Evolutionary conservation across 2,888 invertebrate species (phyloP).

Genomic region (Euplagia quadripunctaria): DNA sequence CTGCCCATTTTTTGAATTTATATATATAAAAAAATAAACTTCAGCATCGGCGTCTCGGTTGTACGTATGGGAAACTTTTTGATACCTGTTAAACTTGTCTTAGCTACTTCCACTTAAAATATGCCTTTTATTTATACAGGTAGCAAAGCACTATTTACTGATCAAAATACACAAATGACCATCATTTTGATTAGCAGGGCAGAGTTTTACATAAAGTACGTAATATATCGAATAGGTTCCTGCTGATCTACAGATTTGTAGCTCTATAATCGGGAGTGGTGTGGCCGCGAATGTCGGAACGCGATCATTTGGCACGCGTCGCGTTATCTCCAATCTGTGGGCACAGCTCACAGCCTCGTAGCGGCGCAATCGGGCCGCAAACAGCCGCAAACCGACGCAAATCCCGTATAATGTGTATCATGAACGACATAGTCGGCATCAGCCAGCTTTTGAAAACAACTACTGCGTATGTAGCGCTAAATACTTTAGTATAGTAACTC

Average conservation of each 20-base stretch:
- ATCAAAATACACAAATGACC: no score
- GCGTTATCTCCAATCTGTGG: slow-evolving; percentile 66
- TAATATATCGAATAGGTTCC: background rate
- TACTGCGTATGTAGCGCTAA: slow-evolving; percentile 19
- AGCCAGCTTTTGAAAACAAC: slow-evolving; percentile 40
- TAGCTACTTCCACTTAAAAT: no score
- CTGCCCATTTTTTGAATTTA: no score
- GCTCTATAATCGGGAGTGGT: slow-evolving; percentile 43
- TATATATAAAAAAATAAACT: no score
- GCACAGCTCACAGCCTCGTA: slow-evolving; percentile 34
- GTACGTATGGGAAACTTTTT: no score
- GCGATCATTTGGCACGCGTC: slow-evolving; percentile 72
- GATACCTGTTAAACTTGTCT: no score
- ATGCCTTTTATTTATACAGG: no score
- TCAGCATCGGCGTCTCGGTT: no score
- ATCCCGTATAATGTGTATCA: slow-evolving; percentile 61
- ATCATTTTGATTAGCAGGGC: background rate
- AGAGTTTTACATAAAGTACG: background rate
- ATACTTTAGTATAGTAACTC: background rate
- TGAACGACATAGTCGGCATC: slow-evolving; percentile 26
- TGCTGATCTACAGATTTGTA: slow-evolving; percentile 28
- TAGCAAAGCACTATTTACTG: no score
- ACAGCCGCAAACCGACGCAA: slow-evolving; percentile 50
- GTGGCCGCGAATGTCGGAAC: slow-evolving; percentile 65
- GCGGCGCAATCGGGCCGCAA: slow-evolving; percentile 47